Evolutionary conservation across 2,113 vertebrate genomes (phyloP), one percentile per base, ranked within the genome.

Genomic region (Motacilla tschutschensis): DNA sequence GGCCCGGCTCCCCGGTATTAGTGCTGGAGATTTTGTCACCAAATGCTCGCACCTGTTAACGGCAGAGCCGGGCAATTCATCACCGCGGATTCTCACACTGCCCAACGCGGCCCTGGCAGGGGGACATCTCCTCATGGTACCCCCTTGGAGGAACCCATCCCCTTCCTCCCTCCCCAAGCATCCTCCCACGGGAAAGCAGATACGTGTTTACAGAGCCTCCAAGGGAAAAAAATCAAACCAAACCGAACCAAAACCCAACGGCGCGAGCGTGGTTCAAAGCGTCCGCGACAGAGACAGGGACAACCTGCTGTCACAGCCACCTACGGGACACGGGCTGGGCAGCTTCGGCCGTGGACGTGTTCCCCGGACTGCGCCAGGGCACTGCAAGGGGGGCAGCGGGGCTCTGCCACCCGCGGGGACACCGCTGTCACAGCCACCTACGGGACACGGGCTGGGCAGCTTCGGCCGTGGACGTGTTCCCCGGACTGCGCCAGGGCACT

Each of bases 11-110:
- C 80, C 84, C 91, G 67, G 85, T 91, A 93, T 91, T 93, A 95
- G 94, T 93, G 88, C 88, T 95, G 92, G 95, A 83, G 95, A 94
- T 94, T 90, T 92, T 91, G 76, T 90, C 87, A 87, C 90, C 87
- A 92, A 94, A 95, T 91, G 88, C 88, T 94, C 92, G 89, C 95
- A 96, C 95, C 95, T 96, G 95, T 96, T 95, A 88, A 82, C 86
- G 81, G 85, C 89, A 90, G 91, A 73, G 87, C 79, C 85, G 48
- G 79, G 89, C 79, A 69, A 93, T 93, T 86, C 88, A 92, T 92
- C 95, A 90, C 92, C 44, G 83, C 74, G 47, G 79, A 91, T 94
- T 96, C 94, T 94, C 94, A 94, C 94, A 92, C 88, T 90, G 76
- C 86, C 9, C 75, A 79, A 29, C 22, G 77, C 29, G 48, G 71